Evolutionary conservation across 2,113 vertebrate genomes (phyloP).

Genomic region (Sterrhoptilus dennistouni): DNA sequence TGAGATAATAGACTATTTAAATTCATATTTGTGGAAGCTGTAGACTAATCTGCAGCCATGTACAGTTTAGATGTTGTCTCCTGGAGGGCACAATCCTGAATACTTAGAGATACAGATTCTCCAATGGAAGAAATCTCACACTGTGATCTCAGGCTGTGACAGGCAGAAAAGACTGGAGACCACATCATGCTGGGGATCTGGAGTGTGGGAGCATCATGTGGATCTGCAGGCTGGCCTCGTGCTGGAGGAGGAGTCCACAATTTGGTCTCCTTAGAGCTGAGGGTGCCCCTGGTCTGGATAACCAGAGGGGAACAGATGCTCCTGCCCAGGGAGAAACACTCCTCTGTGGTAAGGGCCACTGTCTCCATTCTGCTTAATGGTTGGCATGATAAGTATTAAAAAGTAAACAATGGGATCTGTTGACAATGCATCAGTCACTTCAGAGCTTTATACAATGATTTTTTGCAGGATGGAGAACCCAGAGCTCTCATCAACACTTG

Average conservation of each 20-base stretch:
- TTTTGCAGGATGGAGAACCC: background rate
- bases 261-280: background rate
- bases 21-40: slow-evolving; percentile 60
- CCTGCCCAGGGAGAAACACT: background rate
- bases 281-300: background rate
- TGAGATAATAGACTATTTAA: slow-evolving; percentile 66
- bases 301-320: background rate
- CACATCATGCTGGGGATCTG: fast-evolving
- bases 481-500: background rate
- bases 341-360: background rate
- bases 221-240: background rate
- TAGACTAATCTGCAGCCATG: background rate
- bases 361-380: background rate
- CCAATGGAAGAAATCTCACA: background rate
- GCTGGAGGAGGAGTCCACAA: fast-evolving
- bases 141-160: background rate
- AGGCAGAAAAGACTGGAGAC: background rate
- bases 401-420: background rate
- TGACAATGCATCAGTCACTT: background rate
- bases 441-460: background rate
- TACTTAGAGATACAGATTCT: background rate
- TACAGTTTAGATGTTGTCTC: background rate
- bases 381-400: background rate
- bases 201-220: background rate
- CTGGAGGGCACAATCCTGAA: background rate